Percentiles rank a stretch among this genome's conserved stretches.
phyloP scores from a whole-genome alignment of 1,140 invertebrate species.

The Nebria ingens region DNA sequence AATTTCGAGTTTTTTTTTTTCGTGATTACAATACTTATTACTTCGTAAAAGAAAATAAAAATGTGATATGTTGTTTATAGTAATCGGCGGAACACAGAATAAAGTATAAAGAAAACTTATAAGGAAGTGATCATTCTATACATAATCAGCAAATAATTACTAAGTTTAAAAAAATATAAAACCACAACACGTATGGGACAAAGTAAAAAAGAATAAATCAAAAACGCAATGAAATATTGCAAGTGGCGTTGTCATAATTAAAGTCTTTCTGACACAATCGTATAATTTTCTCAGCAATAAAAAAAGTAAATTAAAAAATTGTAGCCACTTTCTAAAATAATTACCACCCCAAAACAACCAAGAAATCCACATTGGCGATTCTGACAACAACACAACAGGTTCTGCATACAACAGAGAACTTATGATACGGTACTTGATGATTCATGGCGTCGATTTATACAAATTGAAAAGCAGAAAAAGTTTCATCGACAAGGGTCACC shows the following conservation, averaged over 20 bases:
- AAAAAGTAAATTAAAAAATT: constrained; percentile 1
- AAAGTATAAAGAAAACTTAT: neutral
- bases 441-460: too few relatives aligned
- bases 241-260: neutral
- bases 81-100: too few relatives aligned
- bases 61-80: too few relatives aligned
- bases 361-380: neutral
- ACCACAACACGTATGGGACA: too few relatives aligned
- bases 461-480: too few relatives aligned
- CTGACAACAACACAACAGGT: neutral
- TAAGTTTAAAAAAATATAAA: neutral
- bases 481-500: too few relatives aligned
- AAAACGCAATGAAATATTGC: neutral
- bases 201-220: too few relatives aligned
- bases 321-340: neutral
- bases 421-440: too few relatives aligned
- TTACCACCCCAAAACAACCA: neutral
- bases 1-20: too few relatives aligned
- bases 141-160: neutral
- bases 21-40: too few relatives aligned
- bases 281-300: neutral
- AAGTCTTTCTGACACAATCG: neutral
- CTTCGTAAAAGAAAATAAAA: too few relatives aligned
- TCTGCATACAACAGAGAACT: too few relatives aligned
- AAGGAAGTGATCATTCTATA: neutral